Percentiles rank a stretch among this genome's conserved stretches.
phyloP scores from a whole-genome alignment of 2,113 vertebrate species.

The Mobula birostris region DNA sequence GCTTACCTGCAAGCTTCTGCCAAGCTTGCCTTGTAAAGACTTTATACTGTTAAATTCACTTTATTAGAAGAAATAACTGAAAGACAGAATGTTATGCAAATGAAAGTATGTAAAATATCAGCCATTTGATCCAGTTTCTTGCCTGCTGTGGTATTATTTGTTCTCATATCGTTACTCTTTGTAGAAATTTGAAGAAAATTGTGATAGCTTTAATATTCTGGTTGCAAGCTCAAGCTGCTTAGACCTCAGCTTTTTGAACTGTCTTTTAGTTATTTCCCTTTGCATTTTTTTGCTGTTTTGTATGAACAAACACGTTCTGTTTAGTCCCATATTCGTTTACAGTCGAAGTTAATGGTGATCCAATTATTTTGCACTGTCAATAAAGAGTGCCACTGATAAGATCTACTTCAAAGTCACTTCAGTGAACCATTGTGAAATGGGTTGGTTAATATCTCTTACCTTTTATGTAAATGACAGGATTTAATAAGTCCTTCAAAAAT shows the following conservation, averaged over 20 bases:
- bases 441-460: neutral
- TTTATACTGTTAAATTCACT: constrained; percentile 59
- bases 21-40: constrained; percentile 61
- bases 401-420: constrained; percentile 16
- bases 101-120: constrained; percentile 77
- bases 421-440: neutral
- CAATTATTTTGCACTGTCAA: constrained; percentile 76
- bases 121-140: constrained; percentile 61
- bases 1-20: constrained; percentile 48
- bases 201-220: constrained; percentile 62
- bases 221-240: constrained; percentile 65
- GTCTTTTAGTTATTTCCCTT: constrained; percentile 80
- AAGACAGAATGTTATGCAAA: constrained; percentile 72
- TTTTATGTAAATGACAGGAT: neutral
- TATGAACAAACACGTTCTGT: constrained; percentile 71
- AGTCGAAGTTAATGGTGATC: constrained; percentile 82
- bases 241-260: constrained; percentile 63
- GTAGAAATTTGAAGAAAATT: constrained; percentile 57
- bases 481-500: neutral
- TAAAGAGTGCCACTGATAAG: constrained; percentile 58
- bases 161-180: constrained; percentile 65
- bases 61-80: constrained; percentile 74
- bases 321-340: constrained; percentile 69
- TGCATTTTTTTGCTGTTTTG: constrained; percentile 70
- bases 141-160: constrained; percentile 84